A percentile compares a stretch with the other conserved stretches of the same genome.
These are phyloP conservation scores for Pangasianodon gigas DNA, from an alignment of 2,113 vertebrate species.

Conservation along the genomic window DNA sequence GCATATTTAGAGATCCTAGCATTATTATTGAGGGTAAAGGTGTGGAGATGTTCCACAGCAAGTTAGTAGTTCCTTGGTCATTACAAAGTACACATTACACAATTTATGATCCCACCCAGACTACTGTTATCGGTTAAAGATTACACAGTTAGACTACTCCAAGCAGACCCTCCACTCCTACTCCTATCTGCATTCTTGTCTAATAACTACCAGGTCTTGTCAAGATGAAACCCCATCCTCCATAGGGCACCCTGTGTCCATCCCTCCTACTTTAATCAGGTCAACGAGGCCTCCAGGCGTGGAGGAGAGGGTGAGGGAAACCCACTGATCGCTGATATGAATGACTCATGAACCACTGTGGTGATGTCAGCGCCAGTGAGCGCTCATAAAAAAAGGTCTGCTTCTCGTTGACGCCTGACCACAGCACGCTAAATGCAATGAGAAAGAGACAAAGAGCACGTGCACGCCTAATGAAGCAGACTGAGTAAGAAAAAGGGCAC, in stretches of 20 bases:
- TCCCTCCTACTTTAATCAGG: constrained; percentile 3
- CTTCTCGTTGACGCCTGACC: constrained; percentile 20
- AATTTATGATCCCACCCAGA: not conserved
- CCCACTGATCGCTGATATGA: not conserved
- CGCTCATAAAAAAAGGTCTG: constrained; percentile 8
- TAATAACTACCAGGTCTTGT: constrained; percentile 17
- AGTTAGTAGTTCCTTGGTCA: not conserved
- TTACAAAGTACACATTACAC: not conserved
- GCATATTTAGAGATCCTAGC: not conserved
- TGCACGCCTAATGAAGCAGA: constrained; percentile 2
- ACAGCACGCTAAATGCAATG: not conserved
- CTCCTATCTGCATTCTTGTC: not conserved
- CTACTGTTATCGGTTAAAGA: not conserved
- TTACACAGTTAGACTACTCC: not conserved
- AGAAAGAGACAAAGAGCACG: not conserved
- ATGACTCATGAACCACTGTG: constrained; percentile 32
- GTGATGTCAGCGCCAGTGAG: constrained; percentile 33
- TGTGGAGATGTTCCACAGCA: not conserved
- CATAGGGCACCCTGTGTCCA: not conserved
- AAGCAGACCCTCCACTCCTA: not conserved
- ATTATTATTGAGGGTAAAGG: not conserved
- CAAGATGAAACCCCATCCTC: constrained; percentile 4
- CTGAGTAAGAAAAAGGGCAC: not conserved
- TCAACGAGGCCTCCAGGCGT: constrained; percentile 3
- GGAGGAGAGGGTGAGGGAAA: constrained; percentile 13